phyloP scores from a whole-genome alignment of 2,888 invertebrate species.

The Agrilus cyanescens region DNA sequence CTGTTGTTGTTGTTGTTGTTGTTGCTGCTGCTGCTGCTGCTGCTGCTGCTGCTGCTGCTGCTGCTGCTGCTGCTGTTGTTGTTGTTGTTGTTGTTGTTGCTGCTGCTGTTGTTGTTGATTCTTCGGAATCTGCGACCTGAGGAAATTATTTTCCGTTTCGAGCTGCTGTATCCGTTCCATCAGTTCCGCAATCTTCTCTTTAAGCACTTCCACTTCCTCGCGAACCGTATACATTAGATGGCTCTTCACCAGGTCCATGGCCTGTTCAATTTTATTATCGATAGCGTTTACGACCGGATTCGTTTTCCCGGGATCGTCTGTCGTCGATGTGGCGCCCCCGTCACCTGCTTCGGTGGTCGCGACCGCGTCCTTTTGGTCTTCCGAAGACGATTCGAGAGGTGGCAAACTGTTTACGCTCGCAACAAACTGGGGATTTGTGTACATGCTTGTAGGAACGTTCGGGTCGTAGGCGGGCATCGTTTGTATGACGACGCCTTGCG shows the following conservation, averaged over 20 bases:
- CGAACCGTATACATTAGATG: slow-evolving; percentile 69
- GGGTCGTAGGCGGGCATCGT: slow-evolving; percentile 7
- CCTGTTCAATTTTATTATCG: slow-evolving; percentile 71
- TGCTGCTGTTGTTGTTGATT: slow-evolving; percentile 12
- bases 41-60: neutral
- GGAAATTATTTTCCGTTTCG: slow-evolving; percentile 56
- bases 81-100: neutral
- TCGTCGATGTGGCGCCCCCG: slow-evolving; percentile 16
- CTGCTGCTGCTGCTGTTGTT: neutral
- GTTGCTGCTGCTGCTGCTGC: neutral
- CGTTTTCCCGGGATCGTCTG: slow-evolving; percentile 27
- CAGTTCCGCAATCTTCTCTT: slow-evolving; percentile 61
- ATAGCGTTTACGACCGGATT: slow-evolving; percentile 49
- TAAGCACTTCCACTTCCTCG: slow-evolving; percentile 65
- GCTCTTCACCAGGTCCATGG: slow-evolving; percentile 68
- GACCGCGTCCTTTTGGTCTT: slow-evolving; percentile 16
- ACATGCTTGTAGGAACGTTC: slow-evolving; percentile 24
- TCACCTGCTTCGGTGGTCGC: slow-evolving; percentile 14
- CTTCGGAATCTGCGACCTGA: slow-evolving; percentile 38
- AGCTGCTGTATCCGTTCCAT: slow-evolving; percentile 57
- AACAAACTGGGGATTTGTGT: slow-evolving; percentile 32
- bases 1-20: neutral
- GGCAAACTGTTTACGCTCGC: slow-evolving; percentile 30
- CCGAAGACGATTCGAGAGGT: slow-evolving; percentile 16
- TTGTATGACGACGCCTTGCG: slow-evolving; percentile 8